Evolutionary conservation across 2,113 vertebrate genomes (phyloP).

Genomic region (Malurus cyaneus): DNA sequence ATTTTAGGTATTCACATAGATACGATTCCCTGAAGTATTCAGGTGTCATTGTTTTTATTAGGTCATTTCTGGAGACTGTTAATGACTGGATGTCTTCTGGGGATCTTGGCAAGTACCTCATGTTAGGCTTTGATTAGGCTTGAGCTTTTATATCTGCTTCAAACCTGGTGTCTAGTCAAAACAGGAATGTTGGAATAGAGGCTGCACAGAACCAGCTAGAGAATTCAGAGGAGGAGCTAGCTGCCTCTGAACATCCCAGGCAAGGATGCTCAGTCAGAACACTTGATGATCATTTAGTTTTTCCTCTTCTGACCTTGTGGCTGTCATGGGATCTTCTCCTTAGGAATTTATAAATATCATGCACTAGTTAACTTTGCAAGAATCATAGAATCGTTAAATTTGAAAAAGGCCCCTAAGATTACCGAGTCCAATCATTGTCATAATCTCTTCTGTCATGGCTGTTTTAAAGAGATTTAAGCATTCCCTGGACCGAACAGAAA

Average conservation of each 20-base stretch:
- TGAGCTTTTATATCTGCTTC: background rate
- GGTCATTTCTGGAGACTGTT: background rate
- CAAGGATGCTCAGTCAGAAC: background rate
- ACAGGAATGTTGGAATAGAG: background rate
- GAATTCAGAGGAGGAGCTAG: background rate
- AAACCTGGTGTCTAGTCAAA: background rate
- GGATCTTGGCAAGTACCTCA: background rate
- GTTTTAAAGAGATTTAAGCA: background rate
- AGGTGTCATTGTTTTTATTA: background rate
- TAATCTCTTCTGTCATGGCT: background rate
- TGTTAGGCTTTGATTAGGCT: background rate
- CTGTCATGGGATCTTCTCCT: fast-evolving
- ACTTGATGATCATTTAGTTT: background rate
- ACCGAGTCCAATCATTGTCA: fast-evolving
- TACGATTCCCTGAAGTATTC: background rate
- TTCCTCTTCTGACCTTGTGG: background rate
- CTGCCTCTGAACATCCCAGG: background rate
- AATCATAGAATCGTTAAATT: background rate
- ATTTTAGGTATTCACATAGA: background rate
- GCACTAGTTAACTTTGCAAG: background rate
- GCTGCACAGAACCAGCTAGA: background rate
- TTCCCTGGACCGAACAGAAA: background rate
- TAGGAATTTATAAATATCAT: background rate
- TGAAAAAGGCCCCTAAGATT: background rate
- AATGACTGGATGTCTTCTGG: background rate